Conservation (phyloP, 2,797 vertebrate species). For the Fringilla coelebs region DNA sequence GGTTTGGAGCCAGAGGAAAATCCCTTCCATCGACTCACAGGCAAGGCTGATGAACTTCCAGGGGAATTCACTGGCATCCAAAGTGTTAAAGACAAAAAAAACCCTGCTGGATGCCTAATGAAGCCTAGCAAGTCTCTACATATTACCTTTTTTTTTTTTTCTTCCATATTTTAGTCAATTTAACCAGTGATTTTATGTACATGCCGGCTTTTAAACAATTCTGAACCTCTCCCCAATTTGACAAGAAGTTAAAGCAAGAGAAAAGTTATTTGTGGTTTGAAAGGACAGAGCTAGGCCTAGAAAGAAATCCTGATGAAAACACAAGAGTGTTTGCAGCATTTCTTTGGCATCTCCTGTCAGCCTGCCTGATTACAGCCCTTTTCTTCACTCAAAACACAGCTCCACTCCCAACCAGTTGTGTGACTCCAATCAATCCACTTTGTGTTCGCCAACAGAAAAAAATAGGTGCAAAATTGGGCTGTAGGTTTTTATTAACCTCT, state of each 20-base stretch:
- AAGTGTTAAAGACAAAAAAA: neutral
- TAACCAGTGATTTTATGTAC: neutral
- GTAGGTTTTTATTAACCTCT: conserved; percentile 8
- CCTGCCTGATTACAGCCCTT: neutral
- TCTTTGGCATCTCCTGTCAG: neutral
- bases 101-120: neutral
- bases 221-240: neutral
- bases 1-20: neutral
- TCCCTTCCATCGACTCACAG: neutral
- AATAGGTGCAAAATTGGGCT: neutral
- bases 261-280: neutral
- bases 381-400: neutral
- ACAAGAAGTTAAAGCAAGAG: neutral
- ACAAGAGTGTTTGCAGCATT: neutral
- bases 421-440: neutral
- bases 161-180: neutral
- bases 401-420: neutral
- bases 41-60: neutral
- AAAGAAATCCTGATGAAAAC: neutral
- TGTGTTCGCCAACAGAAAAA: neutral
- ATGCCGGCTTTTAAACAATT: neutral
- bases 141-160: neutral
- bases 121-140: neutral
- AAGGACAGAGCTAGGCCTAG: neutral
- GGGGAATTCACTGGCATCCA: neutral